Conservation (phyloP, 2,113 vertebrate species). For the Tyrannus savana region DNA sequence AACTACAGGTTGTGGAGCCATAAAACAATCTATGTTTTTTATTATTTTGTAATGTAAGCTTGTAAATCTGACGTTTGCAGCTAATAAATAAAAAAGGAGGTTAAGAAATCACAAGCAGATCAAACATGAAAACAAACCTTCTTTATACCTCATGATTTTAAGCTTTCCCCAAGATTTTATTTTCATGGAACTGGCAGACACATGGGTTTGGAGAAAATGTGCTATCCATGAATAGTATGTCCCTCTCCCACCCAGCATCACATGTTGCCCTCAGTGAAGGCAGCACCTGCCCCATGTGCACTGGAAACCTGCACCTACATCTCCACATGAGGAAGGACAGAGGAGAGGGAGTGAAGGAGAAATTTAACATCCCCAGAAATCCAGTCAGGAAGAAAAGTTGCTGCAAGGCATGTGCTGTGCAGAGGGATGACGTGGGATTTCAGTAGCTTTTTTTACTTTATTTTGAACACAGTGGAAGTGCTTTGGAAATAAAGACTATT, state of each 20-base stretch:
- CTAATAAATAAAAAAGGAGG: background rate
- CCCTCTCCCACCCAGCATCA: background rate
- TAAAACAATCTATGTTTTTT: background rate
- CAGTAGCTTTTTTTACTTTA: background rate
- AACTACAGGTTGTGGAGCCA: background rate
- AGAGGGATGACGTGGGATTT: background rate
- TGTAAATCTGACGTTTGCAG: background rate
- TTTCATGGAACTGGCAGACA: background rate
- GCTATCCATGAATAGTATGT: accelerated
- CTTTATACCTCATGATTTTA: background rate
- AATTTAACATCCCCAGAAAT: background rate
- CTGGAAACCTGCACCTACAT: background rate
- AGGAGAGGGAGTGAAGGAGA: background rate
- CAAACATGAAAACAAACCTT: background rate
- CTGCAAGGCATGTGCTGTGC: background rate
- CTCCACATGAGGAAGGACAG: background rate
- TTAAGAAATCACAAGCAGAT: background rate
- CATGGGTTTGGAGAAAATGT: background rate
- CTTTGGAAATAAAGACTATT: background rate
- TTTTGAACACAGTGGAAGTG: background rate
- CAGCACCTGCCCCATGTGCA: background rate
- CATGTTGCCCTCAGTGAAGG: background rate
- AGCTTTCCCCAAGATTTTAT: background rate
- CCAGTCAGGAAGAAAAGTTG: background rate
- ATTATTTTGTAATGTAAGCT: background rate